A percentile compares a stretch with the other conserved stretches of the same genome.
phyloP scores from a whole-genome alignment of 2,113 vertebrate genomes.

The Coptodon bakossiorum region DNA sequence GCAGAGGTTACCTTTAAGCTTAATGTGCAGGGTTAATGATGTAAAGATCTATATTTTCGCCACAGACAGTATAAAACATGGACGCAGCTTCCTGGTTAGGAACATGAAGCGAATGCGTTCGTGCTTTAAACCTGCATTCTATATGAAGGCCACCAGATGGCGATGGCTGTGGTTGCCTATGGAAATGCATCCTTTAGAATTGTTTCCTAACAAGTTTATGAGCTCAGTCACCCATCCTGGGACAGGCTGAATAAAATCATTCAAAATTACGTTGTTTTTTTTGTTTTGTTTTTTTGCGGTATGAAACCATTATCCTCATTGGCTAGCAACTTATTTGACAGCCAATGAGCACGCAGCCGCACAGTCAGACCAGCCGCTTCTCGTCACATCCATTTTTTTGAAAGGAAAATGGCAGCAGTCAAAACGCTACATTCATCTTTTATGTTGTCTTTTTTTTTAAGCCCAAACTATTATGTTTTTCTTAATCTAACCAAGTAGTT shows the following conservation, averaged over 20 bases:
- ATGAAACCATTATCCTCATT: not conserved
- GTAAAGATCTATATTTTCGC: not conserved
- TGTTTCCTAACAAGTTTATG: not conserved
- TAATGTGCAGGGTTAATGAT: not conserved
- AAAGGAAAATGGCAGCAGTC: not conserved
- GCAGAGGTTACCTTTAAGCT: not conserved
- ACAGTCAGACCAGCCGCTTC: not conserved
- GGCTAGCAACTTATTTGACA: not conserved
- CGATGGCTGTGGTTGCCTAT: not conserved
- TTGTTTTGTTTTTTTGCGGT: not conserved
- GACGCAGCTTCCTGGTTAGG: not conserved
- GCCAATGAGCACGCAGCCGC: not conserved
- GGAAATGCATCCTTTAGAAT: not conserved
- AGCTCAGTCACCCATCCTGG: not conserved
- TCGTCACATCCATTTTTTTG: not conserved
- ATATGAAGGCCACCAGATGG: not conserved
- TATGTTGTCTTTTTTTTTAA: not conserved
- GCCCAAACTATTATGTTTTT: not conserved
- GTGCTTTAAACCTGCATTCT: not conserved
- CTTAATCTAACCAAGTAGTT: not conserved
- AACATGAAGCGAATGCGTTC: not conserved
- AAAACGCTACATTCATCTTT: not conserved
- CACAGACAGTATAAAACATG: not conserved
- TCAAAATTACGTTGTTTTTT: accelerated
- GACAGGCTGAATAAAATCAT: not conserved